These are phyloP conservation scores for Hippocampus barbouri DNA, from an alignment of 2,113 vertebrate species.

Conservation along the genomic window DNA sequence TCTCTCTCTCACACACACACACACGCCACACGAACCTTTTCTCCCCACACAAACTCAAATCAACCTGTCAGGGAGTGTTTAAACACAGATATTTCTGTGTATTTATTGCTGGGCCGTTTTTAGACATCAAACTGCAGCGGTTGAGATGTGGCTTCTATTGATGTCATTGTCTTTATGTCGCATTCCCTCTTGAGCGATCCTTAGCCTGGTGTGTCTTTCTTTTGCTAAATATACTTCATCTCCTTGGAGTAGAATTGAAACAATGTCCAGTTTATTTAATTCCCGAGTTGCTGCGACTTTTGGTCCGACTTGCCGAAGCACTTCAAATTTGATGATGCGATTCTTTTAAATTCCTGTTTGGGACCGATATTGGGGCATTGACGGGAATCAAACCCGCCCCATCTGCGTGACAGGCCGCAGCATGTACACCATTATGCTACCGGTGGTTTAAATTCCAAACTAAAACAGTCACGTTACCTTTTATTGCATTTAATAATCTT, in stretches of 20 bases:
- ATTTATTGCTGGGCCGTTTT: constrained; percentile 63
- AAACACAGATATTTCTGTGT: constrained; percentile 56
- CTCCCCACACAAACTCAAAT: constrained; percentile 16
- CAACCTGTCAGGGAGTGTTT: constrained; percentile 58
- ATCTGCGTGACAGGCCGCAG: no score
- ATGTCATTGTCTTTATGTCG: constrained; percentile 60
- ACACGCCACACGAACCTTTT: constrained; percentile 13
- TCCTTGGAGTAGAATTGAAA: constrained; percentile 24
- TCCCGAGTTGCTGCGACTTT: not conserved
- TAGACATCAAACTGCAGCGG: constrained; percentile 64
- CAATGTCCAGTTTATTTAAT: not conserved
- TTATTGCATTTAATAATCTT: not conserved
- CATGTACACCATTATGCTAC: not conserved
- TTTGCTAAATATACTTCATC: constrained; percentile 33
- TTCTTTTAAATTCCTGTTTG: not conserved
- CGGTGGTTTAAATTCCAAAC: not conserved
- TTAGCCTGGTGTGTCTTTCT: constrained; percentile 42
- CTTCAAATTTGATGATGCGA: not conserved
- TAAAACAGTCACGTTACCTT: no score
- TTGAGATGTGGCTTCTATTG: constrained; percentile 57
- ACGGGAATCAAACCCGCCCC: not conserved
- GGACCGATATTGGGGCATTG: not conserved
- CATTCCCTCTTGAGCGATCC: constrained; percentile 51
- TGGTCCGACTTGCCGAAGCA: not conserved
- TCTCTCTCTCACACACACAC: constrained; percentile 20